A percentile compares a stretch with the other conserved stretches of the same genome.
phyloP scores from a whole-genome alignment of 2,888 invertebrate species.

The Coenonympha arcania region DNA sequence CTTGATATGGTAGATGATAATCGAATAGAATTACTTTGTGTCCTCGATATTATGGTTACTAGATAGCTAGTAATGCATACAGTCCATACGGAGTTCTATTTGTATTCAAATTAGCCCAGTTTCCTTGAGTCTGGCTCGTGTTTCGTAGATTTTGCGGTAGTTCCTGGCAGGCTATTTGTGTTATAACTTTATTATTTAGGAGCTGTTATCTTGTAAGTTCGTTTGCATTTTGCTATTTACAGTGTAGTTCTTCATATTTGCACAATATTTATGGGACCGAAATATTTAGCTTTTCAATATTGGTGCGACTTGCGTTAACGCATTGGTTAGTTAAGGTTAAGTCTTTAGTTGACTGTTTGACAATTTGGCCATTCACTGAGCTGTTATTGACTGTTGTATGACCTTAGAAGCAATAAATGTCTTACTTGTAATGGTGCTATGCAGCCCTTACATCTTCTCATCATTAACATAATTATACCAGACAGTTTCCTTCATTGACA shows the following conservation, averaged over 20 bases:
- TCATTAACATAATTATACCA: no score
- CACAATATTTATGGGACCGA: background rate
- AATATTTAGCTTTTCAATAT: no score
- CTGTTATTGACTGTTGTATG: no score
- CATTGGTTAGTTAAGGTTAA: no score
- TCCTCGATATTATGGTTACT: background rate
- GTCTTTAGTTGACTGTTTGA: no score
- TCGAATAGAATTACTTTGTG: conserved; percentile 2
- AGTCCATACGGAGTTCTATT: background rate
- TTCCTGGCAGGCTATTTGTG: background rate
- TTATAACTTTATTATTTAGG: background rate
- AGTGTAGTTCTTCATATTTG: background rate
- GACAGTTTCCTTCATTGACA: no score
- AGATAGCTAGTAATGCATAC: background rate
- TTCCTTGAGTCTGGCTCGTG: background rate
- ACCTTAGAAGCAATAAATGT: no score
- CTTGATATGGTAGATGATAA: conserved; percentile 21
- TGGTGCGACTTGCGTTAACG: no score
- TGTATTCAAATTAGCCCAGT: background rate
- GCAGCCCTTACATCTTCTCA: no score
- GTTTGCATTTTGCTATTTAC: background rate
- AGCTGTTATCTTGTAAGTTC: background rate
- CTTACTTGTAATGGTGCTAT: no score
- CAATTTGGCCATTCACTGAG: no score
- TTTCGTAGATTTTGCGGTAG: background rate